Evolutionary conservation across 2,113 vertebrate genomes (phyloP), one percentile per base, ranked within the genome.

Genomic region (Orycteropus afer): DNA sequence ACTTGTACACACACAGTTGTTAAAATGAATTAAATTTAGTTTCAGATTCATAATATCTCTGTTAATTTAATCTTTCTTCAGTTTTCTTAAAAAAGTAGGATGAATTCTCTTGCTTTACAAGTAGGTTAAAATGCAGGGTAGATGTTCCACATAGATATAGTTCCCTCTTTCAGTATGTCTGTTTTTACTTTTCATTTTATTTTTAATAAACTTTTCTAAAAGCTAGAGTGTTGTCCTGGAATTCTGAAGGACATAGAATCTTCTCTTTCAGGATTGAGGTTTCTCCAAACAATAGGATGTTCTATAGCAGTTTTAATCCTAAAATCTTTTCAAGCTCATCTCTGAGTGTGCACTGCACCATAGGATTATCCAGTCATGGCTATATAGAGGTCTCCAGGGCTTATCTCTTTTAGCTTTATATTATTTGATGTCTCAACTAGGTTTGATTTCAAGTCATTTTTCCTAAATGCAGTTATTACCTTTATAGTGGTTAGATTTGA

Each of bases 31-130:
- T 97, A 92, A 95, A 86, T 78, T 91, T 45, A 49, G 86, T 85
- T 96, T 95, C 90, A 77, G 74, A 96, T 97, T 85, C 93, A 84
- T 76, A 69, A 69, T 77, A 74, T 97, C 93, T 93, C 69, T 45
- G 45, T 77, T 97, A 92, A 96, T 97, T 94, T 90, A 47, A 94
- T 94, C 88, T 59, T 71, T 81, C 53, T 90, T 96, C 79, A 6
- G 32, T 45, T 89, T 92, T 89, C 84, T 2, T 0, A 89, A 37
- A 90, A 45, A 20, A 42, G 86, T 67, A 49, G 4, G 71, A 95
- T 77, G 45, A 69, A 91, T 88, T 85, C 23, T 59, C 63, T 84
- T 40, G 67, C 51, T 97, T 95, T 92, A 67, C 23, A 82, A 32
- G 47, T 61, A 25, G 40, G 17, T 42, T 76, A 65, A 63, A 45